phyloP scores from a whole-genome alignment of 2,888 invertebrate species.

The Drosophila tanythrix region DNA sequence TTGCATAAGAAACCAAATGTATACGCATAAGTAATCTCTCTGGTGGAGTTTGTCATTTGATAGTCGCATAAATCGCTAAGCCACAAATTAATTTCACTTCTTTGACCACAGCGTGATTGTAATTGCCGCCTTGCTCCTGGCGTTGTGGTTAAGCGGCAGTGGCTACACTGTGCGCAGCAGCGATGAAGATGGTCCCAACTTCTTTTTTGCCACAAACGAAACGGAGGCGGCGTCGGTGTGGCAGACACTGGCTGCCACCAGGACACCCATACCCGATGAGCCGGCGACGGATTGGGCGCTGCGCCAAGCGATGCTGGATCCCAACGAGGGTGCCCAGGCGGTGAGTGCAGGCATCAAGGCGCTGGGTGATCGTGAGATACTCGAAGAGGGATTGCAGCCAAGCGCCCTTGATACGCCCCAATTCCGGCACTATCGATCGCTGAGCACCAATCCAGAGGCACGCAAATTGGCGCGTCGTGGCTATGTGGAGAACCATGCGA shows the following conservation, averaged over 20 bases:
- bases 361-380: slow-evolving; percentile 86
- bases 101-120: slow-evolving; percentile 70
- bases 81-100: slow-evolving; percentile 53
- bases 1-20: background rate
- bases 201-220: slow-evolving; percentile 59
- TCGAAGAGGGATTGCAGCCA: slow-evolving; percentile 86
- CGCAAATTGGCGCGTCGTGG: slow-evolving; percentile 88
- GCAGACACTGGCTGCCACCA: slow-evolving; percentile 48
- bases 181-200: slow-evolving; percentile 41
- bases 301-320: slow-evolving; percentile 41
- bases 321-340: slow-evolving; percentile 84
- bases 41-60: slow-evolving; percentile 22
- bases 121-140: slow-evolving; percentile 69
- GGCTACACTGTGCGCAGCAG: slow-evolving; percentile 32
- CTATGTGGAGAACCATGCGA: slow-evolving; percentile 89
- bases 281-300: slow-evolving; percentile 72
- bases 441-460: slow-evolving; percentile 88
- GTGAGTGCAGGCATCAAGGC: slow-evolving; percentile 87
- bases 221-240: slow-evolving; percentile 8
- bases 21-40: background rate
- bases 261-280: slow-evolving; percentile 73
- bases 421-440: slow-evolving; percentile 89
- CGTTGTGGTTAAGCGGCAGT: slow-evolving; percentile 65
- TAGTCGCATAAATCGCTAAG: slow-evolving; percentile 8
- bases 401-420: slow-evolving; percentile 88